Base-by-base conservation (phyloP, 2,888 invertebrate species). In the Coremacera marginata region DNA sequence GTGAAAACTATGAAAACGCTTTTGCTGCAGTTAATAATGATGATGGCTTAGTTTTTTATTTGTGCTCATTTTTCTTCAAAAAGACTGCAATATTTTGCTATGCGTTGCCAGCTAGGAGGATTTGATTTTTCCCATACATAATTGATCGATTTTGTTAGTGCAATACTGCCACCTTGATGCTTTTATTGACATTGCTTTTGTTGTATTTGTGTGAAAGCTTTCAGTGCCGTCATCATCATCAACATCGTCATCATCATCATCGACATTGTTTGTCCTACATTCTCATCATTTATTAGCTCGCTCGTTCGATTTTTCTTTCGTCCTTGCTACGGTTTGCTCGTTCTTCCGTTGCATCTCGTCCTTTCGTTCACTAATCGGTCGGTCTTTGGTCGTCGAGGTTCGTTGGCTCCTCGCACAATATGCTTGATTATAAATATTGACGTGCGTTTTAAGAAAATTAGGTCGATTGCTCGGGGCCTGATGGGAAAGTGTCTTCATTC, bases 361-460 rank as follows among this genome's bases (percentile, higher is more conserved):
- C 37, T 16, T 65, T 65, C 19, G 37, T 19, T 14, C 25, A 19
- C 19, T 44, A 22, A 49, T 68, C 49, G 68, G 22, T 68, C 14
- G 44, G 27, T 60, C 27, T 27, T 52, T 14, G 44, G 44, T 14
- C 44, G 72, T 19, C 16, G 16, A 9, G 22, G 57, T 27, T 51
- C 65, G 63, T 75, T 55, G 67, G 52, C 49, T 71, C n/a, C 5
- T 60, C 71, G 19, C 25, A 68, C 49, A 68, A 68, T 68, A 31
- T 44, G 71, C 49, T 44, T 70, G 75, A 70, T 75, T 75, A 75
- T 70, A 75, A 75, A 70, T 75, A 77, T 77, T 72, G 77, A 77
- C 77, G 67, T 57, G 70, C 68, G 75, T 67, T 44, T 75, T 57
- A 11, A 44, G 68, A 44, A 72, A 72, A 75, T 75, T 75, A 75